A percentile compares a stretch with the other conserved stretches of the same genome.
Conservation (phyloP, 2,888 invertebrate genomes). For the Pachycephus smyrnensis region DNA sequence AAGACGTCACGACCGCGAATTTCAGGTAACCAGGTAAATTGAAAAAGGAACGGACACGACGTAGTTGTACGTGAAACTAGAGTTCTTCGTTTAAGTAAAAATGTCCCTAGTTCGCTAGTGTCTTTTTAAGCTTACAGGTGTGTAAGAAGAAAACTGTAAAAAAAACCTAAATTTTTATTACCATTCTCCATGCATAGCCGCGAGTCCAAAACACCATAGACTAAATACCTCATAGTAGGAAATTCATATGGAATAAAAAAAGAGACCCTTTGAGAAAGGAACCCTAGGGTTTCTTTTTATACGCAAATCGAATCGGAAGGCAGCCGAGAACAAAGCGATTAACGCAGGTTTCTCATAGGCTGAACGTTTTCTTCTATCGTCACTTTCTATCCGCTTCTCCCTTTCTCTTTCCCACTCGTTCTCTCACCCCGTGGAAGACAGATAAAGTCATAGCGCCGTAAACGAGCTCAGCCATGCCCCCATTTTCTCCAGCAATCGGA, state of each 20-base stretch:
- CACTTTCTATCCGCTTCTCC: neutral
- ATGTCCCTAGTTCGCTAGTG: neutral
- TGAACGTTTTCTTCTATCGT: neutral
- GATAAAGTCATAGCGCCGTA: slow-evolving; percentile 26
- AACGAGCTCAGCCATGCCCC: slow-evolving; percentile 18
- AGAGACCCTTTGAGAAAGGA: neutral
- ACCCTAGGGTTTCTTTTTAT: neutral
- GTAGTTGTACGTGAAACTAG: neutral
- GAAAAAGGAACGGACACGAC: neutral
- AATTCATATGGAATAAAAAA: neutral
- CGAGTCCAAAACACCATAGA: neutral
- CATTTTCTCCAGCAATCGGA: neutral
- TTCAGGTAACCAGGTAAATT: neutral
- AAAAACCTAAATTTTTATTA: neutral
- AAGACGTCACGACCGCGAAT: neutral
- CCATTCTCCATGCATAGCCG: neutral
- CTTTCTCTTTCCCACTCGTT: neutral
- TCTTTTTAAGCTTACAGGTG: neutral
- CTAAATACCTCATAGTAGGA: neutral
- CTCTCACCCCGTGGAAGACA: slow-evolving; percentile 5
- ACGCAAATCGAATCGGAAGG: slow-evolving; percentile 5
- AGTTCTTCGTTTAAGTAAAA: neutral
- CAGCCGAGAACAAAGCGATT: slow-evolving; percentile 19
- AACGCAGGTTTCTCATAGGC: slow-evolving; percentile 3
- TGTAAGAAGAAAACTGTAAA: too few species aligned